Percentiles rank a stretch among this genome's conserved stretches.
phyloP scores from a whole-genome alignment of 2,113 vertebrate genomes.

The Theristicus caerulescens region DNA sequence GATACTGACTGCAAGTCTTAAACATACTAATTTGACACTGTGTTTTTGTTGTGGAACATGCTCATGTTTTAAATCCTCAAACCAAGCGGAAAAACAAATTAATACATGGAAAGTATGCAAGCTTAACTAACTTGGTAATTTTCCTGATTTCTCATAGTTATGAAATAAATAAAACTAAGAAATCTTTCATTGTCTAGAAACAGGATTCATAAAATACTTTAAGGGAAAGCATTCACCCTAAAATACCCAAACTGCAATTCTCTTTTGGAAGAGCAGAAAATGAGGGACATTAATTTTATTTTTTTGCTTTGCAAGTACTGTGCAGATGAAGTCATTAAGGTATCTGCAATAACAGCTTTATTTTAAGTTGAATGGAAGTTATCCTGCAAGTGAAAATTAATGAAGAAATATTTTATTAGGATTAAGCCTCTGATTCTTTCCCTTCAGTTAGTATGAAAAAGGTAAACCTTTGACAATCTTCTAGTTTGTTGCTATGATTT shows the following conservation, averaged over 20 bases:
- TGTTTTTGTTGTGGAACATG: conserved; percentile 23
- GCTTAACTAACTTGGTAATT: conserved; percentile 10
- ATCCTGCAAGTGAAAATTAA: not conserved
- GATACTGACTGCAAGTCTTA: conserved; percentile 36
- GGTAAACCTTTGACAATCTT: not conserved
- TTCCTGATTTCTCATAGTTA: not conserved
- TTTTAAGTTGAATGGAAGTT: not conserved
- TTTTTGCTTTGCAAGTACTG: not conserved
- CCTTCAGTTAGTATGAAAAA: not conserved
- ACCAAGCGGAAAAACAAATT: conserved; percentile 49
- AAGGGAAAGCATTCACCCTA: not conserved
- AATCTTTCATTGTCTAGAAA: not conserved
- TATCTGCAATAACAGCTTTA: not conserved
- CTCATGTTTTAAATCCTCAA: conserved; percentile 32
- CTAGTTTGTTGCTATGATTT: not conserved
- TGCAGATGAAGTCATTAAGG: not conserved
- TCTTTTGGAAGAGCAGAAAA: not conserved
- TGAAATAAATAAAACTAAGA: not conserved
- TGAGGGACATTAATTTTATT: not conserved
- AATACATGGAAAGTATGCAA: not conserved
- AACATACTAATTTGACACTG: conserved; percentile 33
- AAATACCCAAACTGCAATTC: not conserved
- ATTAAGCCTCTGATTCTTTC: not conserved
- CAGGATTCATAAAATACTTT: not conserved
- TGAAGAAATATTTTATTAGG: not conserved